Evolutionary conservation across 2,888 invertebrate species (phyloP).

Genomic region (Oscheius onirici): DNA sequence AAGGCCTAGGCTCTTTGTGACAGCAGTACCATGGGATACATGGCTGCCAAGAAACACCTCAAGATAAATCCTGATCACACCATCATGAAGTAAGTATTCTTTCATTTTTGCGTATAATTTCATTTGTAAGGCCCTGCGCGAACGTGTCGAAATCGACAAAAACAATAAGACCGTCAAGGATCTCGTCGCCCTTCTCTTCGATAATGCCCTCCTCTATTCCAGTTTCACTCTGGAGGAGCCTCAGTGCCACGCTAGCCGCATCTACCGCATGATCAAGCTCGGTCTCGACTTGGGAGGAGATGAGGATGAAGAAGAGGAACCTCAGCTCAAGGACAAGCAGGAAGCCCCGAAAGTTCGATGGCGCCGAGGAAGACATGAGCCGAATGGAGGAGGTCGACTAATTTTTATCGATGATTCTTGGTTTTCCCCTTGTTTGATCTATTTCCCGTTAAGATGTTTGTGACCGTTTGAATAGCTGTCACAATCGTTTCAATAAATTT

Average conservation of each 20-base stretch:
- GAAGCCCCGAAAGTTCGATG: constrained; percentile 82
- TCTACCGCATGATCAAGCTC: constrained; percentile 97
- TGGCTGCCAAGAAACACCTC: constrained; percentile 98
- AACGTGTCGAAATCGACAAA: constrained; percentile 92
- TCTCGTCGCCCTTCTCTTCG: constrained; percentile 91
- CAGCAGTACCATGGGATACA: constrained; percentile 98
- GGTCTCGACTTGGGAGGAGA: constrained; percentile 93
- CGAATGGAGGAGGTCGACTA: constrained; percentile 97
- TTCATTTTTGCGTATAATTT: neutral
- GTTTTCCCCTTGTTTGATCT: neutral
- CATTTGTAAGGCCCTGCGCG: constrained; percentile 65
- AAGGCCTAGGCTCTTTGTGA: constrained; percentile 97
- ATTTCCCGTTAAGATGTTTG: neutral
- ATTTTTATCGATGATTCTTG: constrained; percentile 65
- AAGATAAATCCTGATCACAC: constrained; percentile 97
- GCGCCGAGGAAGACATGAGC: constrained; percentile 79
- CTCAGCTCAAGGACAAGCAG: constrained; percentile 38
- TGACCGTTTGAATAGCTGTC: neutral
- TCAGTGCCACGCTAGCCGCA: constrained; percentile 85
- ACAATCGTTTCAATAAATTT: neutral
- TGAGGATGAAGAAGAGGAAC: constrained; percentile 77
- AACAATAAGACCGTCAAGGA: constrained; percentile 97
- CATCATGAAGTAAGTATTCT: constrained; percentile 82
- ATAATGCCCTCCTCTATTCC: constrained; percentile 93
- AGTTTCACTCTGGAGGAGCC: constrained; percentile 97